Conservation (phyloP, 2,113 vertebrate genomes). For the Recurvirostra avosetta region DNA sequence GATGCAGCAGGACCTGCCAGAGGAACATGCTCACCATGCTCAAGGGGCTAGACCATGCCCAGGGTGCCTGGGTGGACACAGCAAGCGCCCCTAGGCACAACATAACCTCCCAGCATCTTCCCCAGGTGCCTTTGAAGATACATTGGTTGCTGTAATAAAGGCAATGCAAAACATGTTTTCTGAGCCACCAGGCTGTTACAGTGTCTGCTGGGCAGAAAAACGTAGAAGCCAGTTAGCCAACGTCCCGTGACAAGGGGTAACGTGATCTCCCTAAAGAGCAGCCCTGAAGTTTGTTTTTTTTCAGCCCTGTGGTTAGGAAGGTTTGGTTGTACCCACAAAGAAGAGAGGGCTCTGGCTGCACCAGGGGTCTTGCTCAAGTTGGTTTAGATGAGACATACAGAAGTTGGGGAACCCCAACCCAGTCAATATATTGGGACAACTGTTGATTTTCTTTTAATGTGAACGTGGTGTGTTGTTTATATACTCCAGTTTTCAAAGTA, state of each 20-base stretch:
- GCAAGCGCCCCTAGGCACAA: neutral
- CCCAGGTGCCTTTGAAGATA: neutral
- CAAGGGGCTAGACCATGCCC: neutral
- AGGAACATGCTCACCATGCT: rapidly evolving
- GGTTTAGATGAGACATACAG: neutral
- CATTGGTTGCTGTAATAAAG: neutral
- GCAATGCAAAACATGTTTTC: conserved; percentile 10
- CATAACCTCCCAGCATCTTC: neutral
- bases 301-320: neutral
- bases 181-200: conserved; percentile 9
- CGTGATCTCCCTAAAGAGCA: neutral
- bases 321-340: neutral
- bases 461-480: too few species aligned
- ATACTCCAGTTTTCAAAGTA: neutral
- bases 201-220: neutral
- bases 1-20: rapidly evolving
- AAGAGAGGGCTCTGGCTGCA: neutral
- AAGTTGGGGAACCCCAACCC: neutral
- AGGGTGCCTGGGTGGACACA: neutral
- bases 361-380: rapidly evolving
- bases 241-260: neutral
- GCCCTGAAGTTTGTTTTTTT: rapidly evolving
- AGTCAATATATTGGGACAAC: neutral
- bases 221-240: neutral
- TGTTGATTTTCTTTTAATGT: neutral